Conservation (phyloP, 1,140 invertebrate genomes). For the Drosophila asahinai region DNA sequence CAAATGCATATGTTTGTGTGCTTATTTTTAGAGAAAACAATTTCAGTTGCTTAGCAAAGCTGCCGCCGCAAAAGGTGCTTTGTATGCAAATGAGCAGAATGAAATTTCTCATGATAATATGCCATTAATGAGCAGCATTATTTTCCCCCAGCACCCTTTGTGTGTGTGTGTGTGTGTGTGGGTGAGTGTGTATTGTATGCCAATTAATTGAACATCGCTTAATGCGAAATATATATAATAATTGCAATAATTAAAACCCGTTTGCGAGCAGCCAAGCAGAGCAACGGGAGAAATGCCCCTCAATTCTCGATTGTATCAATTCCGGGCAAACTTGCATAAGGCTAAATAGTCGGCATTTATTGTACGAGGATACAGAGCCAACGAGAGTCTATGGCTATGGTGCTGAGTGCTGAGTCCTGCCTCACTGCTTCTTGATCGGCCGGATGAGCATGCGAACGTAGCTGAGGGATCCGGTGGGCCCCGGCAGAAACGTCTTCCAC, state of each 20-base stretch:
- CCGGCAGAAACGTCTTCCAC: constrained; percentile 61
- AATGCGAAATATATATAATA: constrained; percentile 45
- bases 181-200: constrained; percentile 21
- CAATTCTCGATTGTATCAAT: not conserved
- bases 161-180: not conserved
- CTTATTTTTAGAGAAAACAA: constrained; percentile 46
- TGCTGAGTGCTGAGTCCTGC: too few species aligned
- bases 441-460: constrained; percentile 68
- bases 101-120: constrained; percentile 51
- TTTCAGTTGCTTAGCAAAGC: constrained; percentile 48
- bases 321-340: not conserved
- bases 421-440: constrained; percentile 30
- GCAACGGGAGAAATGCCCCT: constrained; percentile 1
- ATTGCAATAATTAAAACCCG: constrained; percentile 50
- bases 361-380: not conserved
- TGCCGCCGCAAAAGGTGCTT: constrained; percentile 2
- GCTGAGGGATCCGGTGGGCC: constrained; percentile 61
- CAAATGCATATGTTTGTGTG: constrained; percentile 28
- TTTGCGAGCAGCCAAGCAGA: constrained; percentile 34
- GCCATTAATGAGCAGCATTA: constrained; percentile 51
- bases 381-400: too few species aligned
- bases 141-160: not conserved
- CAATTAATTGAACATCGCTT: constrained; percentile 55
- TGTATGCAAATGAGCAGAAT: constrained; percentile 50
- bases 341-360: constrained; percentile 4